Evolutionary conservation across 2,797 vertebrate species (phyloP), one percentile per base, ranked within the genome.

Genomic region (Lacerta bilineata): DNA sequence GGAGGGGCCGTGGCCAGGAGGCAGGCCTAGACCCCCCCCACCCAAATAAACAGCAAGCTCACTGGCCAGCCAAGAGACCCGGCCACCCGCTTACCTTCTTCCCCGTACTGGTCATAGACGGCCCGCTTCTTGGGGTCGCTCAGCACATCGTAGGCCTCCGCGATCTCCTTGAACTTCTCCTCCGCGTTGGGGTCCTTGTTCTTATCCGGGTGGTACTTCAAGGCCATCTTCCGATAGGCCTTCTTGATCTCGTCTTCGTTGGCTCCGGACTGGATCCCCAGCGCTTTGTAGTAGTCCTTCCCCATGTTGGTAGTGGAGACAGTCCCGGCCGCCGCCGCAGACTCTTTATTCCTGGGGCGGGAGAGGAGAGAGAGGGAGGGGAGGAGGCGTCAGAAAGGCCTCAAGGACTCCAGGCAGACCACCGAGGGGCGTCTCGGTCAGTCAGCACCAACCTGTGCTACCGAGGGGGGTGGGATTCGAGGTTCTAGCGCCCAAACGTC

Each of bases 201-300:
- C 96, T 99, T 99, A 95, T 99, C 99, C 0, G 99, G 99, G 93
- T 99, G 99, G 87, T 99, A 99, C 92, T 98, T 98, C 78, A 99
- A 96, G 8, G 99, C 99, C 99, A 99, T 99, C 95, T 98, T 99
- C 61, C 98, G 96, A 90, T 99, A 99, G 46, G 99, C 99, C 95
- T 98, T 99, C 96, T 99, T 99, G 96, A 99, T 98, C 95, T 99
- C 99, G 93, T 99, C 98, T 88, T 99, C 99, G 0, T 98, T 99
- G 95, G 98, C 98, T 1, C 98, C 98, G 0, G 98, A 98, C 77
- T 98, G 97, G 96, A 99, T 98, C 83, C 99, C 98, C 95, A 99
- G 95, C 94, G 97, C 98, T 97, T 98, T 99, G 96, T 99, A 99
- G 93, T 99, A 99, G 96, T 99, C 98, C 97, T 99, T 99, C 89